Conservation (phyloP, 2,888 invertebrate genomes). For the Chloroclystis v-ata region DNA sequence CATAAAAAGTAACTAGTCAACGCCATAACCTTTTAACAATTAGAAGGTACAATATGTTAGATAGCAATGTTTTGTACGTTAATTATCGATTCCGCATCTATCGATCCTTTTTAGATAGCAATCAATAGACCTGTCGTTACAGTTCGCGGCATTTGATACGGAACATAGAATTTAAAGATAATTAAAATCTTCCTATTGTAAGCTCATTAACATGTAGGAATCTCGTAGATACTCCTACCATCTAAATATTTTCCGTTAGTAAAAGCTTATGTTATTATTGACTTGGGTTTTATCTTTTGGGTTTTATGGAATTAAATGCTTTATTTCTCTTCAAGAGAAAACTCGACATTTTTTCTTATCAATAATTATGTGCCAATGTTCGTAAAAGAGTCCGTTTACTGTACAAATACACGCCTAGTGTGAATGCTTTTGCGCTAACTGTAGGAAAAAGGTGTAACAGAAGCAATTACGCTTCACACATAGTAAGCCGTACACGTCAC, state of each 20-base stretch:
- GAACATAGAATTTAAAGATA: background rate
- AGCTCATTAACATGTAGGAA: too few relatives aligned
- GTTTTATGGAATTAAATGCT: too few relatives aligned
- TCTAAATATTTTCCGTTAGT: too few relatives aligned
- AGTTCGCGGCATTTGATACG: slow-evolving; percentile 6
- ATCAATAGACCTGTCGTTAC: slow-evolving; percentile 19
- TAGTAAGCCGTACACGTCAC: slow-evolving; percentile 8
- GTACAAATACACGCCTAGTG: slow-evolving; percentile 2
- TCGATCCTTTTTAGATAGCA: slow-evolving; percentile 21
- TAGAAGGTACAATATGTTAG: slow-evolving; percentile 8
- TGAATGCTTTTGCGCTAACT: slow-evolving; percentile 7
- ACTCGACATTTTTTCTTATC: too few relatives aligned
- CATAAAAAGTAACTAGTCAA: background rate
- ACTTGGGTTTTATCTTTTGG: too few relatives aligned
- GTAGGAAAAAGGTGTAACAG: slow-evolving; percentile 18
- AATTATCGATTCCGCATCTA: slow-evolving; percentile 16
- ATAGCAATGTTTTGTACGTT: slow-evolving; percentile 16
- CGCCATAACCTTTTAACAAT: background rate
- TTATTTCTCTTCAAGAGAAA: too few relatives aligned
- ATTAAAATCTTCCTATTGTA: background rate
- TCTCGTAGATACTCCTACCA: too few relatives aligned
- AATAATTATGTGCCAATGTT: background rate
- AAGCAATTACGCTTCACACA: slow-evolving; percentile 17
- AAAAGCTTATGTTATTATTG: too few relatives aligned
- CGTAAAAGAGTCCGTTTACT: background rate